Conservation (phyloP, 2,888 invertebrate species). For the Eustalomyia histrio region DNA sequence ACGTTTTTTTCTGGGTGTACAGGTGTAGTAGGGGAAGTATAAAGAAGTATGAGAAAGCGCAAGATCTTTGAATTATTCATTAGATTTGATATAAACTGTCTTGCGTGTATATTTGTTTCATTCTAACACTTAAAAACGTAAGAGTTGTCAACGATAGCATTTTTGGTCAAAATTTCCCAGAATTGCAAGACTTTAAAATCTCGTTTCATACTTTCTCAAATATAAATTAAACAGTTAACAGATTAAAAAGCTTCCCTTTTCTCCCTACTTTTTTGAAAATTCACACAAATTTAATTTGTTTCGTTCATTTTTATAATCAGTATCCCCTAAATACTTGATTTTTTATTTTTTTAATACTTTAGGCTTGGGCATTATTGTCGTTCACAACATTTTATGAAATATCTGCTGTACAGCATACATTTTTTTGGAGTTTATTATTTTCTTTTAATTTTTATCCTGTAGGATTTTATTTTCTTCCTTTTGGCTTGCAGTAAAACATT, state of each 20-base stretch:
- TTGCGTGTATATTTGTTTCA: no score
- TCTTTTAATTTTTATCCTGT: conserved; percentile 43
- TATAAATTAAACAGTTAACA: neutral
- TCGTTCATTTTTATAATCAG: neutral
- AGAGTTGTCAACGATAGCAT: no score
- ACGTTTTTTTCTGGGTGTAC: no score
- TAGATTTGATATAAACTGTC: no score
- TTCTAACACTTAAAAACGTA: no score
- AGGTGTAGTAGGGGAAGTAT: no score
- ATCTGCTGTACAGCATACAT: conserved; percentile 20
- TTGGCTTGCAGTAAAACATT: neutral
- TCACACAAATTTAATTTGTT: no score
- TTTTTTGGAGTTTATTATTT: conserved; percentile 35
- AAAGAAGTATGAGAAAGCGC: no score
- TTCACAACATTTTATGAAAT: conserved; percentile 11
- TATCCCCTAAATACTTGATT: neutral
- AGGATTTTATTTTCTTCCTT: conserved; percentile 59
- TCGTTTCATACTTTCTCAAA: no score
- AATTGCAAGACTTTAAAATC: no score
- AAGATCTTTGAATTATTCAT: no score
- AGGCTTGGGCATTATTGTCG: neutral
- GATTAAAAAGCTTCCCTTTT: neutral
- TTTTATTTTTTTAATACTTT: neutral
- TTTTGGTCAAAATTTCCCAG: no score
- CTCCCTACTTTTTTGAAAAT: neutral